Evolutionary conservation across 2,888 invertebrate species (phyloP).

Genomic region (Epiblema foenella): DNA sequence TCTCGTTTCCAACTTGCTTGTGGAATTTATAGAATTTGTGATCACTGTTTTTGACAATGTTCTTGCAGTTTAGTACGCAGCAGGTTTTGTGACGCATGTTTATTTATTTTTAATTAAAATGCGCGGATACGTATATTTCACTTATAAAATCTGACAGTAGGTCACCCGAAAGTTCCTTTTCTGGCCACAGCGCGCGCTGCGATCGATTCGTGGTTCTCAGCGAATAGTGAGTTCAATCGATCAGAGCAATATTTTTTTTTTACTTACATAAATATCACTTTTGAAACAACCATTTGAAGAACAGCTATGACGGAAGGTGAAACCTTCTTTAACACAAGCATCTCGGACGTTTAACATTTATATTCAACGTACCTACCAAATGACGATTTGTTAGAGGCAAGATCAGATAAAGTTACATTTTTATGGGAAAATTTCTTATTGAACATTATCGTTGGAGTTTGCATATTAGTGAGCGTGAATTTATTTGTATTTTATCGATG

Average conservation of each 20-base stretch:
- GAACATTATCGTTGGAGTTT: constrained; percentile 44
- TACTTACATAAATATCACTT: constrained; percentile 7
- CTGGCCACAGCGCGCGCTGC: too few relatives aligned
- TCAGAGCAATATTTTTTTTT: constrained; percentile 19
- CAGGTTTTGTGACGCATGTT: too few relatives aligned
- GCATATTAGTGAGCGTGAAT: constrained; percentile 48
- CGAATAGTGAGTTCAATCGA: too few relatives aligned
- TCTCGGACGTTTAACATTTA: constrained; percentile 27
- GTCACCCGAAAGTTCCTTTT: too few relatives aligned
- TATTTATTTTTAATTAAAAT: too few relatives aligned
- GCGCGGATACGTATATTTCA: too few relatives aligned
- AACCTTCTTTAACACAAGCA: constrained; percentile 19
- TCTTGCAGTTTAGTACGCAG: too few relatives aligned
- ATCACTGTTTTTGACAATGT: too few relatives aligned
- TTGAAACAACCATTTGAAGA: constrained; percentile 21
- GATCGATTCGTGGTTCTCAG: too few relatives aligned
- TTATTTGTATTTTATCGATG: constrained; percentile 54
- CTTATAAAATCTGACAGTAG: too few relatives aligned
- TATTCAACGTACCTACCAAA: constrained; percentile 16
- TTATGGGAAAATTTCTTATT: constrained; percentile 43
- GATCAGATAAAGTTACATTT: constrained; percentile 39
- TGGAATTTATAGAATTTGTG: too few relatives aligned
- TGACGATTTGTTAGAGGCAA: constrained; percentile 34
- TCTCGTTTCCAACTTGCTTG: too few relatives aligned
- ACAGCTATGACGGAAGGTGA: constrained; percentile 17